These are phyloP conservation scores for Hirtodrosophila trivittata DNA, from an alignment of 2,888 invertebrate species.

Conservation along the genomic window DNA sequence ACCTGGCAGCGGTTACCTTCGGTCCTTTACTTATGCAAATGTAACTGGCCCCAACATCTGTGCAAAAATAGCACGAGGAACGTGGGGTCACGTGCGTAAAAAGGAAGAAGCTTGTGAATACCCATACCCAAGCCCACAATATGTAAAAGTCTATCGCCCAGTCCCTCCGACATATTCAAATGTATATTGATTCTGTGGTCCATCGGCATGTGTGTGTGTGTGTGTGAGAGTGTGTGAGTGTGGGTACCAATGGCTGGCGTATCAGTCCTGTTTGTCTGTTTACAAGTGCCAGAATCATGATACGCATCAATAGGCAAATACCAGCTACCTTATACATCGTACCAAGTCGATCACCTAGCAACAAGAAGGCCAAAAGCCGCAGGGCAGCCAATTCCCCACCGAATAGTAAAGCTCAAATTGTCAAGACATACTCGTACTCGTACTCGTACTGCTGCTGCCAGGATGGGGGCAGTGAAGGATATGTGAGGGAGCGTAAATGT, in stretches of 20 bases:
- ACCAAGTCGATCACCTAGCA: conserved; percentile 47
- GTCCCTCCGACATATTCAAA: conserved; percentile 60
- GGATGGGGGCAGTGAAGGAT: background rate
- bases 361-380: conserved; percentile 24
- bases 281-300: conserved; percentile 73
- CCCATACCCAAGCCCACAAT: conserved; percentile 3
- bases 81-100: conserved; percentile 64
- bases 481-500: conserved; percentile 2
- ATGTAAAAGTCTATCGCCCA: background rate
- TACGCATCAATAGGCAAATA: conserved; percentile 69
- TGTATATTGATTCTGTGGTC: conserved; percentile 79
- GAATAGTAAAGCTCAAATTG: conserved; percentile 40
- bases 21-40: conserved; percentile 63
- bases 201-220: conserved; percentile 21
- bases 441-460: no score
- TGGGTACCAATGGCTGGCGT: background rate
- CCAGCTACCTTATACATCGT: conserved; percentile 11
- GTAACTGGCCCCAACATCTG: conserved; percentile 10
- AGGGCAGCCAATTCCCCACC: conserved; percentile 24
- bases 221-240: background rate
- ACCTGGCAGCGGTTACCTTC: conserved; percentile 54
- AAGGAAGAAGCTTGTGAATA: conserved; percentile 20
- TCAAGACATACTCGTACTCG: conserved; percentile 20
- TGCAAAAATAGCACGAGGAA: conserved; percentile 31
- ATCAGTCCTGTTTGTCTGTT: conserved; percentile 39